Base-by-base conservation (phyloP, 2,113 vertebrate genomes). In the Parus major region DNA sequence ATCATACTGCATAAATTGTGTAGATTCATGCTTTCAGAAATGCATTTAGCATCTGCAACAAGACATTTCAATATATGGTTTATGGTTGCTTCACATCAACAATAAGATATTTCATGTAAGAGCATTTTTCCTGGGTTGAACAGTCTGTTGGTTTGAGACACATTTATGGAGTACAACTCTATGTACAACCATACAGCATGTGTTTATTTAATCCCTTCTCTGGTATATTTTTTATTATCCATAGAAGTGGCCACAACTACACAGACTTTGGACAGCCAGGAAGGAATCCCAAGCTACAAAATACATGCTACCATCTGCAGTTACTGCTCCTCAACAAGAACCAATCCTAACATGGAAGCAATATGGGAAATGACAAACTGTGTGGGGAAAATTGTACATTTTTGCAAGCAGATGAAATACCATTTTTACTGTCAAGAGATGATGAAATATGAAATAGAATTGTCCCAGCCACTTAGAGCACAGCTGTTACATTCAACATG, bases 301-400 rank as follows among this genome's bases (percentile, higher is more conserved):
- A 49, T 22, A 36, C 46, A 61, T 50, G 56, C 70, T 81, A 68
- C 28, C 79, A 47, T 18, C 29, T 73, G 81, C 49, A 91, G 41
- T 90, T 93, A 88, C 81, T 96, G 90, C 83, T 94, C 36, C 78
- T 94, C 55, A 79, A 8, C 57, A 82, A 73, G 72, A 91, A 83
- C 72, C 50, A 83, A 79, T 86, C 79, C 63, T 13, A n/a, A 41
- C 47, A 50, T 56, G 50, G 92, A 95, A 93, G 35, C 35, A 84
- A 92, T 75, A 42, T 72, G 52, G 46, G 70, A 82, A 96, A 89
- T 31, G 7, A 73, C 2, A 3, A 91, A 39, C 64, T 41, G 20
- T 33, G 63, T 53, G 47, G 57, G 61, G 39, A 56, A 94, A 80
- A 22, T 53, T 80, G 24, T 76, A 42, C n/a, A n/a, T 52, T 87